phyloP scores from a whole-genome alignment of 2,113 vertebrate species.

The Rhadina sibilatrix region DNA sequence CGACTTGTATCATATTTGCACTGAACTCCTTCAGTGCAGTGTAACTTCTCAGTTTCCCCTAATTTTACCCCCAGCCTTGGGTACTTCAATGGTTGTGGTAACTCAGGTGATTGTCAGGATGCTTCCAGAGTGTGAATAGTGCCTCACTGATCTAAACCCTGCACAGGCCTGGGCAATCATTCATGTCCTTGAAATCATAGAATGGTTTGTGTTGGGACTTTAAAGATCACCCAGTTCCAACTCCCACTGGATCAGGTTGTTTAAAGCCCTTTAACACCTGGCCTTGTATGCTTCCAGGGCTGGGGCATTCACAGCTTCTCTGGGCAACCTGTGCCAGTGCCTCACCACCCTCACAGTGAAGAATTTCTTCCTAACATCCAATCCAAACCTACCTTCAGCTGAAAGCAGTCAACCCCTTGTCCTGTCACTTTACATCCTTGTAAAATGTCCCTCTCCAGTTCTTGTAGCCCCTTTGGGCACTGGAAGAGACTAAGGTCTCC shows the following conservation, averaged over 20 bases:
- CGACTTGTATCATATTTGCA: neutral
- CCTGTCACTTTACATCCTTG: neutral
- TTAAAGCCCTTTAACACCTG: neutral
- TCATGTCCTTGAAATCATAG: neutral
- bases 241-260: neutral
- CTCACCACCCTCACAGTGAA: neutral
- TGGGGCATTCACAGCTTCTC: neutral
- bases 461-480: neutral
- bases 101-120: neutral
- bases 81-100: neutral
- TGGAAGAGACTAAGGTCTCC: neutral
- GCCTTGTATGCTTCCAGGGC: neutral
- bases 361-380: neutral
- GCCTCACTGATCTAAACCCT: neutral
- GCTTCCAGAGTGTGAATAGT: neutral
- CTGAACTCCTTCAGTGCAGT: neutral
- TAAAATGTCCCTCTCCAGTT: neutral
- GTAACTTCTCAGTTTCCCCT: neutral
- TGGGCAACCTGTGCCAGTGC: neutral
- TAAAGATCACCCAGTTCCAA: too few relatives aligned
- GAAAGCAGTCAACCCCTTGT: neutral
- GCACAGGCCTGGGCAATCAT: neutral
- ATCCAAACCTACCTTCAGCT: neutral
- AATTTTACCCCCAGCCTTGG: neutral
- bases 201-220: neutral